phyloP scores from a whole-genome alignment of 1,140 invertebrate species.

The Lamellibrachia luymesi region DNA sequence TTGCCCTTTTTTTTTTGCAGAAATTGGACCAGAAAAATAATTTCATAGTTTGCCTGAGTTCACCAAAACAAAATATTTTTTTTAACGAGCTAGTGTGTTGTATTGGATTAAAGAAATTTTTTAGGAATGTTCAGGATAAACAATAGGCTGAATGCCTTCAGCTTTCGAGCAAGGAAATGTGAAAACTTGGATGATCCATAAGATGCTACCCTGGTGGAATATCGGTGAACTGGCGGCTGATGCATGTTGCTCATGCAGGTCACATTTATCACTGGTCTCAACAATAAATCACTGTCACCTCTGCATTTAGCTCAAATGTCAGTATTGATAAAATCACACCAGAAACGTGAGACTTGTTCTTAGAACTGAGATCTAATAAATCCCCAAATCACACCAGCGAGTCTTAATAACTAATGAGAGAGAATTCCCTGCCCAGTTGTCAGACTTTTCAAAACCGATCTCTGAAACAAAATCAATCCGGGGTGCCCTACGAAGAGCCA shows the following conservation, averaged over 20 bases:
- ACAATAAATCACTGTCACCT: neutral
- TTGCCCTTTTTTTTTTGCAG: too few species aligned
- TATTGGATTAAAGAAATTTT: too few species aligned
- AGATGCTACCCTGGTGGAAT: neutral
- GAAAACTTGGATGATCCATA: too few species aligned
- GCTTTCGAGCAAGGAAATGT: too few species aligned
- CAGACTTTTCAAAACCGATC: neutral
- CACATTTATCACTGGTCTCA: neutral
- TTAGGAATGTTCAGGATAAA: too few species aligned
- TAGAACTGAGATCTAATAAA: neutral
- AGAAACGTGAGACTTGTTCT: neutral
- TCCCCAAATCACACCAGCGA: neutral
- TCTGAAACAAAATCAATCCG: too few species aligned
- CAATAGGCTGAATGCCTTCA: too few species aligned
- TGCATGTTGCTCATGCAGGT: neutral
- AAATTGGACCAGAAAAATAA: too few species aligned
- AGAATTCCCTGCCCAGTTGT: neutral
- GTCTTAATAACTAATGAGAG: neutral
- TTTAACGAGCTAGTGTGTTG: too few species aligned
- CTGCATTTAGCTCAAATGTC: neutral
- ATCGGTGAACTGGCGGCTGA: neutral
- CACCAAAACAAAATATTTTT: too few species aligned
- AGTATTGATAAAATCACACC: neutral
- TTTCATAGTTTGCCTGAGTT: too few species aligned
- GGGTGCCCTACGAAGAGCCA: too few species aligned